Percentiles rank a stretch among this genome's conserved stretches.
Evolutionary conservation across 2,888 invertebrate genomes (phyloP).

Genomic region (Napeogenes sylphis): DNA sequence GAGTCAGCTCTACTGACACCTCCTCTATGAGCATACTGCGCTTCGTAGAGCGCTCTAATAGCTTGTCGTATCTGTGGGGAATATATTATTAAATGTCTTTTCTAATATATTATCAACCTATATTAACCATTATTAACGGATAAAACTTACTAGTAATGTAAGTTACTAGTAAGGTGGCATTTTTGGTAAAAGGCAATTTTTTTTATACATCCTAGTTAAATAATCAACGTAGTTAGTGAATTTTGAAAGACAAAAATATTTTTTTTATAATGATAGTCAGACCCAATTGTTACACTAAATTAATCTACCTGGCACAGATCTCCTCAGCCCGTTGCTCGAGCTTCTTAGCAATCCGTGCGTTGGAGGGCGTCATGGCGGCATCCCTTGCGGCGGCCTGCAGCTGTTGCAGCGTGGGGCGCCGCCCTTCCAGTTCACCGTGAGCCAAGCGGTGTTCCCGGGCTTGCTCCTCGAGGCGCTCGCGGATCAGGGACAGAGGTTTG

Average conservation of each 20-base stretch:
- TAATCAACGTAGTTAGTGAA: no score
- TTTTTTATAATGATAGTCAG: no score
- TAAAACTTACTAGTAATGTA: no score
- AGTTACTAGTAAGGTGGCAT: no score
- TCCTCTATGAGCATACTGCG: constrained; percentile 91
- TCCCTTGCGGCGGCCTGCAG: constrained; percentile 88
- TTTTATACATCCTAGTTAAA: no score
- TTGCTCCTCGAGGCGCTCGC: constrained; percentile 93
- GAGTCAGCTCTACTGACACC: constrained; percentile 81
- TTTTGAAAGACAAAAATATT: no score
- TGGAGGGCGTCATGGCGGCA: constrained; percentile 87
- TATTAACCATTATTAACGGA: no score
- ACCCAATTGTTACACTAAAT: constrained; percentile 8
- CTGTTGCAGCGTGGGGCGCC: constrained; percentile 90
- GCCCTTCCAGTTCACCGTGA: constrained; percentile 90
- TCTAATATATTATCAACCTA: no score
- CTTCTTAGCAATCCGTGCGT: constrained; percentile 91
- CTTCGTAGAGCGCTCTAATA: constrained; percentile 86
- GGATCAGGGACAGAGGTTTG: constrained; percentile 91
- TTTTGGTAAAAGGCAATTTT: no score
- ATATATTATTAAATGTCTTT: no score
- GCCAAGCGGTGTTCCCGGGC: constrained; percentile 90
- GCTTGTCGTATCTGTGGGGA: constrained; percentile 86
- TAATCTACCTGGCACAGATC: constrained; percentile 78
- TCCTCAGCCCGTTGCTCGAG: constrained; percentile 93